Base-by-base conservation (phyloP, 2,888 invertebrate species). In the Catocala sponsa region DNA sequence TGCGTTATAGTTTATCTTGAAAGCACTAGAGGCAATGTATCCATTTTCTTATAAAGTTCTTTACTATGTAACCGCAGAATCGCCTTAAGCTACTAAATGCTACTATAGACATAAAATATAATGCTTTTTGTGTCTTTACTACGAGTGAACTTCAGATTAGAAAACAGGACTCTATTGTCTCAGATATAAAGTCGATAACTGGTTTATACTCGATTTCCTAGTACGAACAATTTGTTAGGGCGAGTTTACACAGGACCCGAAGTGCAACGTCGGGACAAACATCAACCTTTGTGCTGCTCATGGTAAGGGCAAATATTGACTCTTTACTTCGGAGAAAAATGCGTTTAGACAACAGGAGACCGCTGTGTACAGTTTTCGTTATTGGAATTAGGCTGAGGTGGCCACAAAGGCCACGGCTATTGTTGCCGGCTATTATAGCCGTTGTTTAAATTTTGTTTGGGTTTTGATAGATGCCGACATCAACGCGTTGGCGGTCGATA, bases 221-320 rank as follows among this genome's bases (percentile, higher is more conserved):
- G 60, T 65, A 51, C 62, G 60, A 62, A 90, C 88, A 88, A 90
- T 90, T 91, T 90, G 90, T 92, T 85, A 90, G 86, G 88, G 82
- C 69, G 76, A 85, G 94, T 94, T 92, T 94, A 90, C 92, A 91
- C 86, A 94, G 94, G 94, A 94, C 85, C 84, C 89, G 87, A 91
- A 94, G 93, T 94, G 94, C 94, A 94, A 92, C 88, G 90, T 86
- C 83, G 91, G 79, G 86, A 83, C 91, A 94, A 94, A 94, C 91
- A 91, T 88, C 77, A 89, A 84, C 89, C 92, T 91, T 94, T 94
- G 92, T 94, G 90, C 83, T 88, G 88, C 90, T 91, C 89, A 92
- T 88, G 85, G 88, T 85, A 85, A 87, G 87, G 84, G 91, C 87
- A 88, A 94, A 94, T 94, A 94, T 94, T 94, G 85, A 86, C 83